Evolutionary conservation across 2,888 invertebrate genomes (phyloP).

Genomic region (Chelonus formosanus): DNA sequence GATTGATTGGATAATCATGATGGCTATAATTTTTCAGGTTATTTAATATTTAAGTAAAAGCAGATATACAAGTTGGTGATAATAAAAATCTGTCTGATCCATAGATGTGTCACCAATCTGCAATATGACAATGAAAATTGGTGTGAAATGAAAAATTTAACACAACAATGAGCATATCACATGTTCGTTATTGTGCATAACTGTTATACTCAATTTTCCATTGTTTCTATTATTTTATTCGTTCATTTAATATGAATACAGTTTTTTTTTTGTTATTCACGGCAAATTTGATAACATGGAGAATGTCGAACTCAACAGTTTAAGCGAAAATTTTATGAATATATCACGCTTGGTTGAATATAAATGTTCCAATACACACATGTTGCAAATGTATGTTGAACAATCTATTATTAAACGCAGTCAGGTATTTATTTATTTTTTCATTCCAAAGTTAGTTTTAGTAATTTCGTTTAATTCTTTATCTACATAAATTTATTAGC

Average conservation of each 20-base stretch:
- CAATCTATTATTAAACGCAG: not conserved
- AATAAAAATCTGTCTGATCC: too few species aligned
- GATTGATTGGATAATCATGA: too few species aligned
- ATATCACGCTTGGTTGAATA: slow-evolving; percentile 44
- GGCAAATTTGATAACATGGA: not conserved
- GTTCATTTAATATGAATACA: not conserved
- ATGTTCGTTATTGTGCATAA: not conserved
- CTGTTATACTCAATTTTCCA: slow-evolving; percentile 7
- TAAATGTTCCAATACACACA: slow-evolving; percentile 38
- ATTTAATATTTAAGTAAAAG: too few species aligned
- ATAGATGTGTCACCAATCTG: too few species aligned
- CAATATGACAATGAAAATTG: slow-evolving; percentile 10
- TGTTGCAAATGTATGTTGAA: slow-evolving; percentile 12
- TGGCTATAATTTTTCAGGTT: too few species aligned
- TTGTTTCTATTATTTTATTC: not conserved
- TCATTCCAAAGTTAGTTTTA: too few species aligned
- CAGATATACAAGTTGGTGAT: too few species aligned
- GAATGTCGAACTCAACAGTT: slow-evolving; percentile 7
- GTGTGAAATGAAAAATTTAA: slow-evolving; percentile 21
- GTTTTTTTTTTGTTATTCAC: not conserved
- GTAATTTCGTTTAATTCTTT: not conserved
- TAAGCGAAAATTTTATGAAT: slow-evolving; percentile 35
- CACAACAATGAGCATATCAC: slow-evolving; percentile 3
- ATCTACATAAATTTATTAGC: not conserved
- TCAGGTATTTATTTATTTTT: slow-evolving; percentile 1